Evolutionary conservation across 2,113 vertebrate species (phyloP).

Genomic region (Pandion haliaetus): DNA sequence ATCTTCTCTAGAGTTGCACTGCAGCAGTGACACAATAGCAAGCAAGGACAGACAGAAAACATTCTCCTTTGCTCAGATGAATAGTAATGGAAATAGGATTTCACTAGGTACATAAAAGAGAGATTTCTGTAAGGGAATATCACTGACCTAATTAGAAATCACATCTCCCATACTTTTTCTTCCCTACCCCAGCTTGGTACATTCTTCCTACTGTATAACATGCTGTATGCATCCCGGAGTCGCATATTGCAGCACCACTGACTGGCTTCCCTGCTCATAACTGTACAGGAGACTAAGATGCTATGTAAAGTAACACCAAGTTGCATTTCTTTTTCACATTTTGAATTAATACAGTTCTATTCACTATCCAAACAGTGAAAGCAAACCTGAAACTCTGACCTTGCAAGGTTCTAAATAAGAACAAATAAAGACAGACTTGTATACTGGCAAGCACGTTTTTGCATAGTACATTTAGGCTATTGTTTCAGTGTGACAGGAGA

Average conservation of each 20-base stretch:
- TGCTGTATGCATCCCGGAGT: not conserved
- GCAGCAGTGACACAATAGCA: not conserved
- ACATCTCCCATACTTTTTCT: not conserved
- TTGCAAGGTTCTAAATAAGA: not conserved
- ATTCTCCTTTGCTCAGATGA: not conserved
- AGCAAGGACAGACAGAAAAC: not conserved
- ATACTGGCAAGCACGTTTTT: not conserved
- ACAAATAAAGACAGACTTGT: not conserved
- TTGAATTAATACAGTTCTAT: not conserved
- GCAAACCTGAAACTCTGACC: not conserved
- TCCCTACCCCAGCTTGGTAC: not conserved
- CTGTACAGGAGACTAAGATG: not conserved
- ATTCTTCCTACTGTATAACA: not conserved
- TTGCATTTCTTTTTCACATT: not conserved
- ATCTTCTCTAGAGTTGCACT: not conserved
- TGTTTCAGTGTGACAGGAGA: not conserved
- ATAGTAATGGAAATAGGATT: not conserved
- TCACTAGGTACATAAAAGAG: not conserved
- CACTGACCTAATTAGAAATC: not conserved
- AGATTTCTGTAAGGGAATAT: not conserved
- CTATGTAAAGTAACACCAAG: not conserved
- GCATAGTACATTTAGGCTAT: constrained; percentile 8
- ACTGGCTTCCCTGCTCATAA: not conserved
- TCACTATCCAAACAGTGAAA: not conserved
- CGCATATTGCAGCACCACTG: not conserved